Evolutionary conservation across 2,113 vertebrate species (phyloP), one percentile per base, ranked within the genome.

Genomic region (Sminthopsis crassicaudata): DNA sequence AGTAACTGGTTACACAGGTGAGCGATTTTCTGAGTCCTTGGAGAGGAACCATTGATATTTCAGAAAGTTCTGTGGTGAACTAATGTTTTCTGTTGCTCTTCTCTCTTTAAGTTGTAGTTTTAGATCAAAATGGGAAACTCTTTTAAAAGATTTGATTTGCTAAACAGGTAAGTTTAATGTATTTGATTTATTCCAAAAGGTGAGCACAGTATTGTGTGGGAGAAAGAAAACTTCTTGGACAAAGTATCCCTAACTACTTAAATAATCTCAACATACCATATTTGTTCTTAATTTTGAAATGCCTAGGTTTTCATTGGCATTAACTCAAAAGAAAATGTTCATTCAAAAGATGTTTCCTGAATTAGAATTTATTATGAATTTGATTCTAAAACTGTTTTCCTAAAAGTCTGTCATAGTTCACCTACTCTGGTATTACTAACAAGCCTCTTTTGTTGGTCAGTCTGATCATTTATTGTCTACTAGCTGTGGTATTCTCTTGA

Each of bases 1-100:
- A 48, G 89, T 95, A 60, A 42, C 88, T 92, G 36, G 52, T 92
- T 50, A 67, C 90, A 94, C 91, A 53, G 95, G 97, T 97, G 89
- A 97, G 95, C 96, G 10, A 25, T n/a, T 22, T 92, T 94, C 94
- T 42, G 5, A 10, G 0, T 93, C 36, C 8, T 89, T 50, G 36
- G 42, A 91, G 36, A 0, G 4, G 30, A n/a, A n/a, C 3, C 30
- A n/a, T 14, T 67, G 30, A 67, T 16, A 16, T 36, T n/a, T 67
- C 60, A 36, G 12, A 67, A 16, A 36, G 4, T 67, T 67, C 30
- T 14, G 60, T n/a, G 30, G 36, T 2, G 60, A 67, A 67, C 14
- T 36, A 16, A 36, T 36, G 14, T 67, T n/a, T 36, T 36, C 30
- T 67, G 30, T 67, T n/a, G 60, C 30, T n/a, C 14, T 36, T 67